Evolutionary conservation across 2,888 invertebrate species (phyloP).

Genomic region (Quadroppia sp.): DNA sequence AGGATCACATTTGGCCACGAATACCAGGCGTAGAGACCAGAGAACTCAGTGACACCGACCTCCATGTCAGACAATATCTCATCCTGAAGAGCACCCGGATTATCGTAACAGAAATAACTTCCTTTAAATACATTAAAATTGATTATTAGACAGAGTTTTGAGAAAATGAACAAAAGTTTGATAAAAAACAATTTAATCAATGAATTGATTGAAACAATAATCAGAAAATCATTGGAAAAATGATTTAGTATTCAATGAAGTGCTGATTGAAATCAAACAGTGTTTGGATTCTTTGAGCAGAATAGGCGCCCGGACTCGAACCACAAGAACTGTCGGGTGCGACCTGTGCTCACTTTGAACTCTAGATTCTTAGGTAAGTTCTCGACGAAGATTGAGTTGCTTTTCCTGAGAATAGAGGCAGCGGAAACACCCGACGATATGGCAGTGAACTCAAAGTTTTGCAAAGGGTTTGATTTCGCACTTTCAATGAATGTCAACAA

Average conservation of each 20-base stretch:
- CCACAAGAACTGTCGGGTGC: slow-evolving; percentile 1
- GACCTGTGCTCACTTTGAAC: slow-evolving; percentile 22
- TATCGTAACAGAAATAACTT: slow-evolving; percentile 96
- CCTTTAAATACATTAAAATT: slow-evolving; percentile 61
- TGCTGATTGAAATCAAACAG: background rate
- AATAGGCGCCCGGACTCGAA: background rate
- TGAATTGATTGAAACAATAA: background rate
- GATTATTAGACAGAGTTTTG: slow-evolving; percentile 34
- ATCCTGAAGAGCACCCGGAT: slow-evolving; percentile 86
- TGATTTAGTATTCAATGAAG: no score
- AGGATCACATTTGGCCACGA: slow-evolving; percentile 96
- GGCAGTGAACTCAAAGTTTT: background rate
- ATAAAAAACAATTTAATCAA: background rate
- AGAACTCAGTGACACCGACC: slow-evolving; percentile 75
- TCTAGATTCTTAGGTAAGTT: background rate
- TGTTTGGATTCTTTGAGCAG: background rate
- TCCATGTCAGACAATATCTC: slow-evolving; percentile 74
- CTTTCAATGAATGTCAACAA: background rate
- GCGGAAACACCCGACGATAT: background rate
- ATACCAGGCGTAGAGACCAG: slow-evolving; percentile 84
- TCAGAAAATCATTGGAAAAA: no score
- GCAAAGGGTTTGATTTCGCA: background rate
- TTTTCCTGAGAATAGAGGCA: background rate
- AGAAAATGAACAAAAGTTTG: background rate
- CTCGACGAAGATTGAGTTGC: background rate